A percentile compares a stretch with the other conserved stretches of the same genome.
phyloP scores from a whole-genome alignment of 1,140 invertebrate genomes.

The Andricus grossulariae region DNA sequence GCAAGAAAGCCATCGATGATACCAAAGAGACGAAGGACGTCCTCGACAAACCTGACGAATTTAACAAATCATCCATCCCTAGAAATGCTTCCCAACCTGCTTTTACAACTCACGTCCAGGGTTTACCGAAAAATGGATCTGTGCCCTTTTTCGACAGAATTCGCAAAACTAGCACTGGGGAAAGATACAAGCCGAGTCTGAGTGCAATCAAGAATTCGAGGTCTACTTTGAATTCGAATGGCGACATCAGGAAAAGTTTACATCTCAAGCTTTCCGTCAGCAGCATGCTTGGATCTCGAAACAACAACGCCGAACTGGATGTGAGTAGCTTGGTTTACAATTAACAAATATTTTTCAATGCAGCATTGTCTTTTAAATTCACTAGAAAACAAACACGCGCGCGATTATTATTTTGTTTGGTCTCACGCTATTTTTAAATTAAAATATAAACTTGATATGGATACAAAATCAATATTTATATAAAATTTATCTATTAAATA shows the following conservation, averaged over 20 bases:
- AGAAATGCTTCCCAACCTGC: constrained; percentile 90
- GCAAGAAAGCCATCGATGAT: constrained; percentile 68
- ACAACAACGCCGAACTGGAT: constrained; percentile 80
- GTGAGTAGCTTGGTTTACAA: constrained; percentile 68
- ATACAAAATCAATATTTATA: background rate
- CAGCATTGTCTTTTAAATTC: too few species aligned
- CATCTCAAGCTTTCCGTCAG: constrained; percentile 78
- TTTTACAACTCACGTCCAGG: constrained; percentile 86
- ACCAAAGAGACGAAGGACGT: constrained; percentile 66
- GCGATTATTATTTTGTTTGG: too few species aligned
- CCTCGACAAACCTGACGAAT: constrained; percentile 67
- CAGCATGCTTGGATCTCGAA: constrained; percentile 79
- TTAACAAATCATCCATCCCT: constrained; percentile 79
- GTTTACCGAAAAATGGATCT: constrained; percentile 90
- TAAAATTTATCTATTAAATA: too few species aligned
- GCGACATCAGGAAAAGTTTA: constrained; percentile 77
- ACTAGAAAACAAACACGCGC: too few species aligned
- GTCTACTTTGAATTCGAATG: constrained; percentile 74
- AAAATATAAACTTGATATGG: too few species aligned
- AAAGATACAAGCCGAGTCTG: constrained; percentile 86
- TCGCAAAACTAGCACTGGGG: constrained; percentile 86
- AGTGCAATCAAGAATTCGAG: constrained; percentile 82
- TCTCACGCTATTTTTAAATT: too few species aligned
- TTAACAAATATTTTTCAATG: background rate
- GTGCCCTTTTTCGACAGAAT: constrained; percentile 91